phyloP scores from a whole-genome alignment of 2,113 vertebrate species.

The Neolamprologus longior region DNA sequence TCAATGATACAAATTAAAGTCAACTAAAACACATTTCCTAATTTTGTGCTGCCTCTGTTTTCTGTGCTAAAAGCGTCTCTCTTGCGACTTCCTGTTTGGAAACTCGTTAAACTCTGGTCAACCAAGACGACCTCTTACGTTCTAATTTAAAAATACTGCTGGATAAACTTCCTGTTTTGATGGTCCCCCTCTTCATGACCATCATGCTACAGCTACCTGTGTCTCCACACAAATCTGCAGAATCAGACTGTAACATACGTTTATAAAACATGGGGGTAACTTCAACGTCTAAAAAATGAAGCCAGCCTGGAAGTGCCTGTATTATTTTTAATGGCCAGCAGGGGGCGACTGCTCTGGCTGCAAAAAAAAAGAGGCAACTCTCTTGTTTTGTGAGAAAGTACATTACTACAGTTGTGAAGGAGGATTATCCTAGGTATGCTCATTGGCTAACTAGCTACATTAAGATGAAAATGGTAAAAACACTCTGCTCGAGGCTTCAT shows the following conservation, averaged over 20 bases:
- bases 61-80: not conserved
- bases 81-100: not conserved
- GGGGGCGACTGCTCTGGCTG: not conserved
- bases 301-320: not conserved
- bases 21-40: accelerated
- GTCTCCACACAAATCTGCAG: not conserved
- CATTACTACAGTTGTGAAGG: not conserved
- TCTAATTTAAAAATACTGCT: not conserved
- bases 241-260: not conserved
- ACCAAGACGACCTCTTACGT: not conserved
- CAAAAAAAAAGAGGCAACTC: not conserved
- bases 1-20: not conserved
- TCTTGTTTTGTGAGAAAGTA: not conserved
- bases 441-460: not conserved
- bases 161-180: not conserved
- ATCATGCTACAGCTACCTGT: not conserved
- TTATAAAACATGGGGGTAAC: not conserved
- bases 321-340: not conserved
- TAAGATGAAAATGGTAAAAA: not conserved
- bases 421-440: not conserved
- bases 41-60: not conserved
- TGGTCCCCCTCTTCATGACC: not conserved
- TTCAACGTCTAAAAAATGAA: not conserved
- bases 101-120: not conserved
- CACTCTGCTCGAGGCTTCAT: accelerated